Evolutionary conservation across 2,888 invertebrate species (phyloP), one percentile per base, ranked within the genome.

Genomic region (Axea sp.): DNA sequence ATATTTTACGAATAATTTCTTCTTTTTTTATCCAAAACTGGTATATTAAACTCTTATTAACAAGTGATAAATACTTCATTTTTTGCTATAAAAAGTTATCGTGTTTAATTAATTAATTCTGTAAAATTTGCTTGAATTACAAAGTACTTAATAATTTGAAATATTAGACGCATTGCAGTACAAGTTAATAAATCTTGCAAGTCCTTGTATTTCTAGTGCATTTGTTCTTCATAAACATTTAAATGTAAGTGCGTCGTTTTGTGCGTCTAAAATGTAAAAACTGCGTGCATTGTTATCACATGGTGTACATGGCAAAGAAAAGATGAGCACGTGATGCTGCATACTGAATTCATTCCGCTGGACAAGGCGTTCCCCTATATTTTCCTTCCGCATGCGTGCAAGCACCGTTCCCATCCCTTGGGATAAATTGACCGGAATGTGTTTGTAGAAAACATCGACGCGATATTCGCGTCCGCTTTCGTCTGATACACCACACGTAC

Each of bases 391-490:
- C 51, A 17, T 47, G 53, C 64, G 35, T 33, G 39, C 33, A 41
- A 5, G 39, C 26, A 26, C 14, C 39, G 12, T 19, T 43, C 39
- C 37, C 84, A 81, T 86, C 85, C 82, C 84, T 82, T 80, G 85
- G 86, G 86, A 86, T 85, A 84, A 86, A 87, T 86, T 86, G 86
- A 84, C 81, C 84, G 80, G 83, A 83, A 81, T 83, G 84, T 86
- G 85, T 87, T 86, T 84, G 84, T 82, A 85, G 82, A 84, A 85
- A 85, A 86, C 86, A 86, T 84, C 79, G 83, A 77, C 78, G 62
- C 69, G 69, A 67, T 76, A 73, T 73, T 67, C 51, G 64, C 53
- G 57, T 37, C 59, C 51, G 41, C 51, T 28, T 72, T 51, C 35
- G 57, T 60, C 28, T 57, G 39, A 67, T 43, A 14, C 14, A 26